A percentile compares a stretch with the other conserved stretches of the same genome.
phyloP scores from a whole-genome alignment of 2,113 vertebrate genomes.

The Nestor notabilis region DNA sequence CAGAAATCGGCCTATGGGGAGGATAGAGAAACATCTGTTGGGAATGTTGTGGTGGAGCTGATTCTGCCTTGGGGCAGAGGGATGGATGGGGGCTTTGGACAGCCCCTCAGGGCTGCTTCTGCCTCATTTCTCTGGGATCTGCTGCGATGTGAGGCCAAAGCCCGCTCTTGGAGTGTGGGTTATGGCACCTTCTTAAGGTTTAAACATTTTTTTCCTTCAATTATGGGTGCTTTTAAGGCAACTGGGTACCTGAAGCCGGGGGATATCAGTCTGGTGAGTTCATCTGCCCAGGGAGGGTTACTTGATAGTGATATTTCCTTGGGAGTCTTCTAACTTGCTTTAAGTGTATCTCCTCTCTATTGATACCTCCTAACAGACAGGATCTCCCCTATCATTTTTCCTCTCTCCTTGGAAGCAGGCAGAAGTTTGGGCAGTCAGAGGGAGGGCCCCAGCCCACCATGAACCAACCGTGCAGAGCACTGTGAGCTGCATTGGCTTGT shows the following conservation, averaged over 20 bases:
- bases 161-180: not conserved
- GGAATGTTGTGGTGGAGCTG: not conserved
- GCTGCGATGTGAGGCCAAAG: not conserved
- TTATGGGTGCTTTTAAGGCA: not conserved
- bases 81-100: not conserved
- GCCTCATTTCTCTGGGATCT: not conserved
- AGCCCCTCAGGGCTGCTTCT: not conserved
- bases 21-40: not conserved
- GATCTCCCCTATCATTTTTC: not conserved
- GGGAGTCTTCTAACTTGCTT: not conserved
- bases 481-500: not conserved
- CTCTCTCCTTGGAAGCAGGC: not conserved
- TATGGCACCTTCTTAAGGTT: not conserved
- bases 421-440: not conserved
- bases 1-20: not conserved
- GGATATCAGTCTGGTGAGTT: not conserved
- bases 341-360: not conserved
- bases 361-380: not conserved
- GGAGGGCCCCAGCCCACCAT: not conserved
- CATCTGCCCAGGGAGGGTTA: not conserved
- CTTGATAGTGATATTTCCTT: not conserved
- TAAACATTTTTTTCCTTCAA: not conserved
- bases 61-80: not conserved
- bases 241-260: not conserved
- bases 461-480: not conserved